phyloP scores from a whole-genome alignment of 2,113 vertebrate genomes.

The Nyctereutes procyonoides region DNA sequence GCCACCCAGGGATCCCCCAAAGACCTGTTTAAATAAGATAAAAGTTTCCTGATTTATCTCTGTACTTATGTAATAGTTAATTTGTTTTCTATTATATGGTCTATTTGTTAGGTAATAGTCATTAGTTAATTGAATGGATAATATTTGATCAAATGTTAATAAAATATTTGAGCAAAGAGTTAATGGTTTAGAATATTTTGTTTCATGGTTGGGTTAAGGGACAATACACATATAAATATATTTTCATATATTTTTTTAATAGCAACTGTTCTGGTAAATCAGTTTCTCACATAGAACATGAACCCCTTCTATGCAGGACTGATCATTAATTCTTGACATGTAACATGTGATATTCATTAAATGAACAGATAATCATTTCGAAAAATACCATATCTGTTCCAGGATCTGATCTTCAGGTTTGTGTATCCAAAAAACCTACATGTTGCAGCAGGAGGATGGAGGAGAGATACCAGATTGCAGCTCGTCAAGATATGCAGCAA shows the following conservation, averaged over 20 bases:
- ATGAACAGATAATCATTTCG: not conserved
- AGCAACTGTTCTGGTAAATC: not conserved
- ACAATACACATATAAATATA: not conserved
- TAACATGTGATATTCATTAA: not conserved
- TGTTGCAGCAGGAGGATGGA: conserved; percentile 96
- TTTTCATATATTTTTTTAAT: not conserved
- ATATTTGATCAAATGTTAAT: not conserved
- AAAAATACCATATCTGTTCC: conserved; percentile 61
- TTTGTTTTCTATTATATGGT: not conserved
- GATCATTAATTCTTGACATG: not conserved
- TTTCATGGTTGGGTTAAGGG: not conserved
- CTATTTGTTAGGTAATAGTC: not conserved
- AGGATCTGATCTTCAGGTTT: conserved; percentile 94
- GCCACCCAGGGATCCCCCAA: too few species aligned
- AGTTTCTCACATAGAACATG: not conserved
- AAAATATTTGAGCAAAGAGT: not conserved
- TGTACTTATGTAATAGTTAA: not conserved
- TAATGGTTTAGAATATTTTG: not conserved
- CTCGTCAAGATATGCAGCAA: conserved; percentile 90
- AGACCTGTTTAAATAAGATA: not conserved
- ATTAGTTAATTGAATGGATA: not conserved
- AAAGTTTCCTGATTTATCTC: not conserved
- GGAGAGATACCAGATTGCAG: conserved; percentile 90
- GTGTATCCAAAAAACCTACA: conserved; percentile 87
- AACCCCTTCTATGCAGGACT: not conserved